Base-by-base conservation (phyloP, 2,113 vertebrate species). In the Periophthalmodon schlosseri region DNA sequence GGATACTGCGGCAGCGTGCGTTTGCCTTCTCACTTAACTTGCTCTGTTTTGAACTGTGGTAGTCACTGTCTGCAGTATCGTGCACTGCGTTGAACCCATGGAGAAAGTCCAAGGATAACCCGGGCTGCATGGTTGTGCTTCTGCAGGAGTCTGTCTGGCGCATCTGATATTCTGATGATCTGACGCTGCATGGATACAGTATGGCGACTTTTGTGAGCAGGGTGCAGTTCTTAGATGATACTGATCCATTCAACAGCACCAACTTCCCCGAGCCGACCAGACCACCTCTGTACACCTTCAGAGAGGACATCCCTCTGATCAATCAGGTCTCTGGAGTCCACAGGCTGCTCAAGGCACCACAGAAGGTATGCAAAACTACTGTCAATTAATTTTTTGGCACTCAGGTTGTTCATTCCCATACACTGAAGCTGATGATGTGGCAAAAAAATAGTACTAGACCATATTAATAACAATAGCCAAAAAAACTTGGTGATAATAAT, bases 221-320 rank as follows among this genome's bases (percentile, higher is more conserved):
- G 93, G 96, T 98, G 72, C 97, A 98, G 93, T 96, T 98, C 89
- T 90, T 99, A 93, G 96, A 98, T 93, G 97, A 98, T 90, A 98
- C 96, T 66, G 97, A 98, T 93, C 97, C 97, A 74, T 99, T 99
- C 88, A 98, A 96, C 90, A 98, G 96, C 94, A 99, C 97, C 88
- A 98, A 95, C 93, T 99, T 98, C 86, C 97, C 97, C 3, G 97
- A 98, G 91, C 96, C 97, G 84, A 97, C 94, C 86, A 95, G 97
- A 81, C 96, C 96, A 28, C 97, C 96, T 69, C 88, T 95, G n/a
- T 98, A 95, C 94, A 95, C 96, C 36, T 98, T 99, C 93, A 95
- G 95, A 80, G 94, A 96, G 88, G 96, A 99, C 90, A 94, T 98
- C 85, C 95, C 96, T 68, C 95, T 98, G 69, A 94, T 94, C 79